Percentiles rank a stretch among this genome's conserved stretches.
These are phyloP conservation scores for Hydriomena furcata DNA, from an alignment of 2,888 invertebrate species.

Conservation along the genomic window DNA sequence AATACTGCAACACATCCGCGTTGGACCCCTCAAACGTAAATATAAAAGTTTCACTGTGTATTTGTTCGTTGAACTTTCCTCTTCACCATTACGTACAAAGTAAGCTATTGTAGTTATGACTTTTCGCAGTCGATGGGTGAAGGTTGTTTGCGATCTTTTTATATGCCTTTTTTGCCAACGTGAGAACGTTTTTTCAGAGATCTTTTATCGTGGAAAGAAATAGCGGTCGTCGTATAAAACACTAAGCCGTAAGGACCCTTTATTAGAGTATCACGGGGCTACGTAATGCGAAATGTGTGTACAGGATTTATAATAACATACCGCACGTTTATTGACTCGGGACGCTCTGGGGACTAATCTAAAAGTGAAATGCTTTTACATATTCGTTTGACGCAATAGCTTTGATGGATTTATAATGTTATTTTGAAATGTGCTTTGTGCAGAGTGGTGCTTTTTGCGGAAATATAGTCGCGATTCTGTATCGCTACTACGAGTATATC, in stretches of 20 bases:
- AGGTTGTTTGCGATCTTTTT: too few species aligned
- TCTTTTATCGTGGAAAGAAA: constrained; percentile 46
- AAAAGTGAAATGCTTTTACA: constrained; percentile 33
- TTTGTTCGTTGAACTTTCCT: neutral
- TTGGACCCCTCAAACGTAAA: neutral
- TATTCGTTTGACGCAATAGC: too few species aligned
- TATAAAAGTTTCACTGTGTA: constrained; percentile 9
- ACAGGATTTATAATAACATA: constrained; percentile 27
- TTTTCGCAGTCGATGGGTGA: too few species aligned
- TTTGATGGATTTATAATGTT: neutral
- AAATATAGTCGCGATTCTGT: too few species aligned
- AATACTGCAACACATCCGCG: constrained; percentile 14
- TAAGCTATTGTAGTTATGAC: too few species aligned
- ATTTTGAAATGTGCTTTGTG: too few species aligned
- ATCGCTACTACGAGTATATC: too few species aligned
- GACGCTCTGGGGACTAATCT: constrained; percentile 4
- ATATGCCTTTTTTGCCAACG: constrained; percentile 27
- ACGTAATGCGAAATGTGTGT: constrained; percentile 34
- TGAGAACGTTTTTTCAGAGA: constrained; percentile 35
- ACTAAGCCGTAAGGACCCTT: constrained; percentile 39
- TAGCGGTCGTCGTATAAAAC: constrained; percentile 39
- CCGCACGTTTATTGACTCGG: constrained; percentile 13
- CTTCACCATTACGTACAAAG: too few species aligned
- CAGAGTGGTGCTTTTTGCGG: too few species aligned
- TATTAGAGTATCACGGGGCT: constrained; percentile 41